Evolutionary conservation across 30 jellyfish, hydroid and myxozoan genomes (phyloP).

Genomic region (Euphysa ruthae): DNA sequence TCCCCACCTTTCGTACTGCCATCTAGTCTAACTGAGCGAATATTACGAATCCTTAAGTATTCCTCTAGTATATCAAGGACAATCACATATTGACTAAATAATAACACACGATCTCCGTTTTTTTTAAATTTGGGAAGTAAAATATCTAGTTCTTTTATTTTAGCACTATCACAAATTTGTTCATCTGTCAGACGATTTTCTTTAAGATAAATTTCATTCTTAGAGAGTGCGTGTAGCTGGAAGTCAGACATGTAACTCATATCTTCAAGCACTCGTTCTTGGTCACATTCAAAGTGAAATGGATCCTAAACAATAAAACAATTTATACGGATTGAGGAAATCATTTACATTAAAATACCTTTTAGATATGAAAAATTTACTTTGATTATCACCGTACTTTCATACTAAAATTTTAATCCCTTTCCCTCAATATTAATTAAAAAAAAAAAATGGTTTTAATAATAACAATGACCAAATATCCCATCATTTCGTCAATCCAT

Average conservation of each 20-base stretch:
- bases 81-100: slow-evolving; percentile 75
- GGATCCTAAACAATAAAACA: slow-evolving; percentile 18
- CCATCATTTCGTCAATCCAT: no score
- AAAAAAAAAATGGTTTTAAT: no score
- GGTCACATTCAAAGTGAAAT: slow-evolving; percentile 20
- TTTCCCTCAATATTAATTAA: no score
- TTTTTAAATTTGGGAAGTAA: slow-evolving; percentile 41
- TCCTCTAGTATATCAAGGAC: slow-evolving; percentile 63
- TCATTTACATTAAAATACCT: no score
- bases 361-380: no score
- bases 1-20: slow-evolving; percentile 68
- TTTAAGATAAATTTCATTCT: slow-evolving; percentile 27
- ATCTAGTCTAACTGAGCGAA: slow-evolving; percentile 45
- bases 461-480: no score
- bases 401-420: no score
- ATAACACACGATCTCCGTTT: slow-evolving; percentile 50
- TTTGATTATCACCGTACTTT: no score
- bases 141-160: slow-evolving; percentile 49
- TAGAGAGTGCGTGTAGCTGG: slow-evolving; percentile 64
- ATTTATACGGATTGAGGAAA: no score
- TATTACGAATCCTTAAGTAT: slow-evolving; percentile 30
- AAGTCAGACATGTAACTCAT: slow-evolving; percentile 77
- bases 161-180: slow-evolving; percentile 43
- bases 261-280: slow-evolving; percentile 50
- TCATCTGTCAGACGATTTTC: slow-evolving; percentile 44